These are phyloP conservation scores for Psittacara wagleri DNA, from an alignment of 2,113 vertebrate species.

Conservation along the genomic window DNA sequence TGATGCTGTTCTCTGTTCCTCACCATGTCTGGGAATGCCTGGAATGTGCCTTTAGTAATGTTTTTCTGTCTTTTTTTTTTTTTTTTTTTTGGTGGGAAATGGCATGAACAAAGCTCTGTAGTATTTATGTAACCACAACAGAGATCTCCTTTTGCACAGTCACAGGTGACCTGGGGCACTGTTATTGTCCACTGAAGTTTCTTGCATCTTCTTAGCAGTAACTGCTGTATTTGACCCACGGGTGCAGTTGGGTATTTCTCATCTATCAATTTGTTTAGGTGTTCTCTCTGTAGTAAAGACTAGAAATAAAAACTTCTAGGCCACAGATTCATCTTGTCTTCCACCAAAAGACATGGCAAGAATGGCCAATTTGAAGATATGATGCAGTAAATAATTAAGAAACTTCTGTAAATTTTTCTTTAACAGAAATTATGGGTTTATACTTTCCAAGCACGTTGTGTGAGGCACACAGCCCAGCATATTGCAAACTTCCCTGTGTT, in stretches of 20 bases:
- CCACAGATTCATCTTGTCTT: background rate
- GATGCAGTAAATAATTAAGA: background rate
- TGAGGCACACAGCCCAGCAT: background rate
- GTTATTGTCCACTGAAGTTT: background rate
- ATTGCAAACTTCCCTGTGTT: background rate
- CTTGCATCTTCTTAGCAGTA: background rate
- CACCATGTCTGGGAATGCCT: background rate
- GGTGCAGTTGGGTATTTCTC: background rate
- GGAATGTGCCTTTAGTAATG: background rate
- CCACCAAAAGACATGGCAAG: background rate
- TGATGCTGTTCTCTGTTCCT: background rate
- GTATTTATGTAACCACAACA: background rate
- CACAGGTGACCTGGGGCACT: background rate
- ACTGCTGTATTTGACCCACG: background rate
- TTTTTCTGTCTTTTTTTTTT: background rate
- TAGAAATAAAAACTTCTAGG: background rate
- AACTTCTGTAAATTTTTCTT: background rate
- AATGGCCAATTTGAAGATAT: background rate
- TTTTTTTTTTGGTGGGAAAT: background rate
- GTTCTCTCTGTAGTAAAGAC: background rate
- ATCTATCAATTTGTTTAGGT: background rate
- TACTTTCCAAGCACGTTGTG: background rate
- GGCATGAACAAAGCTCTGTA: background rate
- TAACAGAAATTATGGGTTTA: background rate
- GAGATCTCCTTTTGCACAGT: background rate